These are phyloP conservation scores for Eledona agricola DNA, from an alignment of 2,888 invertebrate genomes.

Conservation along the genomic window DNA sequence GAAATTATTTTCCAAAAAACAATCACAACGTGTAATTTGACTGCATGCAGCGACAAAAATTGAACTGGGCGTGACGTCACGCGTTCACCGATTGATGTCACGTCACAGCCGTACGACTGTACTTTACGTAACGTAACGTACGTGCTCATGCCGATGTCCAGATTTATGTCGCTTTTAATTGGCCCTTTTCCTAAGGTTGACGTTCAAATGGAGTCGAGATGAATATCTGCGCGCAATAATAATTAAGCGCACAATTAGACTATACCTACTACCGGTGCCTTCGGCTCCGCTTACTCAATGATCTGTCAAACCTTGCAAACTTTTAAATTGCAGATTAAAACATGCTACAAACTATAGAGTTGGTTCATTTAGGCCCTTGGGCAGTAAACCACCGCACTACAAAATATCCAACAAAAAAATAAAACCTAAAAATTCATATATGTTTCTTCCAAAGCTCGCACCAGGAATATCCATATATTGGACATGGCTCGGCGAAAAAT, in stretches of 20 bases:
- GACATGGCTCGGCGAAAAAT: neutral
- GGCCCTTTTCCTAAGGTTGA: constrained; percentile 21
- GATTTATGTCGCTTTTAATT: constrained; percentile 32
- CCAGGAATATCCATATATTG: neutral
- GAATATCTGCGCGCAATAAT: constrained; percentile 23
- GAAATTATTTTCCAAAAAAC: constrained; percentile 19
- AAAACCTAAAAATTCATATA: no score
- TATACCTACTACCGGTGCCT: no score
- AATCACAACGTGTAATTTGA: constrained; percentile 5
- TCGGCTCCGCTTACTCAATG: no score
- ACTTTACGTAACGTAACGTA: constrained; percentile 4
- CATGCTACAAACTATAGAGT: no score
- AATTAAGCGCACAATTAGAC: constrained; percentile 22
- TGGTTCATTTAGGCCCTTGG: no score
- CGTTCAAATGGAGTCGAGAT: constrained; percentile 28
- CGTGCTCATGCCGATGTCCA: constrained; percentile 9
- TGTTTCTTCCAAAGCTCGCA: no score
- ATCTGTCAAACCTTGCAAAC: no score
- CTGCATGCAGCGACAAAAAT: neutral
- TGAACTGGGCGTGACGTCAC: constrained; percentile 1
- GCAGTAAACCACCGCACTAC: no score
- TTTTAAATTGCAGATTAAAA: no score
- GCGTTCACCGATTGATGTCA: constrained; percentile 4
- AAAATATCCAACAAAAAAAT: no score
- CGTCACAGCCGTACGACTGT: no score